A percentile compares a stretch with the other conserved stretches of the same genome.
Conservation (phyloP, 2,888 invertebrate species). For the Andrena marginata region DNA sequence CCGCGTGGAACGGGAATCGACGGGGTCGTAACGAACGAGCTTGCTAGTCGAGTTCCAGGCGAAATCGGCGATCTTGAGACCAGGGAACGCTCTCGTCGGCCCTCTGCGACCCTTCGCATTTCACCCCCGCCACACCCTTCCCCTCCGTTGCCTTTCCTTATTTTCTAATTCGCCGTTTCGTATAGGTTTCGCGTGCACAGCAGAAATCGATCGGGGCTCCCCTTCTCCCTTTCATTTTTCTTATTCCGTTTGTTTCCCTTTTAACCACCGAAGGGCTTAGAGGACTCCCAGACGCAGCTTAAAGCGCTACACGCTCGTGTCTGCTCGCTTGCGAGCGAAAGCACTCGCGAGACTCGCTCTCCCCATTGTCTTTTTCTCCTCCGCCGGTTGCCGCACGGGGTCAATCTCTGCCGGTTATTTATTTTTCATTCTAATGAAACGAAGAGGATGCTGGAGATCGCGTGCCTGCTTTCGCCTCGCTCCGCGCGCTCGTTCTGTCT, state of each 20-base stretch:
- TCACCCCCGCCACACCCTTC: not conserved
- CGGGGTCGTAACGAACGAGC: conserved; percentile 58
- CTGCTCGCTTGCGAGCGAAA: conserved; percentile 39
- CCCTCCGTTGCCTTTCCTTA: conserved; percentile 1
- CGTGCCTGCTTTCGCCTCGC: conserved; percentile 13
- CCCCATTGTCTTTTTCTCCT: not conserved
- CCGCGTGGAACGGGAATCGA: conserved; percentile 47
- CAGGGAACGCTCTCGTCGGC: conserved; percentile 54
- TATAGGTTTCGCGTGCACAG: conserved; percentile 18
- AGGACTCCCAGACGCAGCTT: conserved; percentile 27
- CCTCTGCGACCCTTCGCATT: not conserved
- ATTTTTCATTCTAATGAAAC: conserved; percentile 31
- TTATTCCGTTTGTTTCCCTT: conserved; percentile 11
- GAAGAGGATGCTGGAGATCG: not conserved
- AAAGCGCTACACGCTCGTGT: conserved; percentile 22
- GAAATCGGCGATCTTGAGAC: conserved; percentile 59
- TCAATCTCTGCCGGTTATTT: conserved; percentile 25
- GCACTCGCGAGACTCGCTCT: conserved; percentile 35
- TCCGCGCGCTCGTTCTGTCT: not conserved
- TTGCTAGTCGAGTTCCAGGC: conserved; percentile 25
- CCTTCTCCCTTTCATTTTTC: conserved; percentile 23
- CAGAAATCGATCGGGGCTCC: conserved; percentile 49
- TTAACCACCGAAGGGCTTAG: conserved; percentile 36
- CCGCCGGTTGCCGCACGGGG: not conserved
- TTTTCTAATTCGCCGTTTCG: conserved; percentile 35